Evolutionary conservation across 2,113 vertebrate genomes (phyloP).

Genomic region (Xyrauchen texanus): DNA sequence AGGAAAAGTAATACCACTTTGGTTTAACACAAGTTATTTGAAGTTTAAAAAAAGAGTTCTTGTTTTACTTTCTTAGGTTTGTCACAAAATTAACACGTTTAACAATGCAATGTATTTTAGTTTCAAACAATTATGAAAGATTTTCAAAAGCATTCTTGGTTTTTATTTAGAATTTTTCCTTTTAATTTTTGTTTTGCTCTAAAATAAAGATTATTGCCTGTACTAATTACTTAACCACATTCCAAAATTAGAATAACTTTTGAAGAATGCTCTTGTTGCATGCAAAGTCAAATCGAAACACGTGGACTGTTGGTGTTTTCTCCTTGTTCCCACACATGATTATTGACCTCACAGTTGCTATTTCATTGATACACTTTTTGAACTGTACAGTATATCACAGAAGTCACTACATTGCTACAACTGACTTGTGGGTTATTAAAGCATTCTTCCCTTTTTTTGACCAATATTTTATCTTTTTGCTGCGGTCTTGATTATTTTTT

Average conservation of each 20-base stretch:
- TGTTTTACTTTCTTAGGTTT: background rate
- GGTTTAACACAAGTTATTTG: conserved; percentile 44
- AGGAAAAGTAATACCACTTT: background rate
- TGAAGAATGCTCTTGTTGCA: conserved; percentile 27
- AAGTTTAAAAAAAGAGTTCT: background rate
- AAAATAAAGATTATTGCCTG: conserved; percentile 23
- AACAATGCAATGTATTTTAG: conserved; percentile 31
- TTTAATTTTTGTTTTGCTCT: conserved; percentile 41
- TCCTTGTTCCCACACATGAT: background rate
- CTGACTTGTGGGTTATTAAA: background rate
- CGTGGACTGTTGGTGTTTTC: conserved; percentile 1
- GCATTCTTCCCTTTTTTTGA: conserved; percentile 22
- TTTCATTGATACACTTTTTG: conserved; percentile 3
- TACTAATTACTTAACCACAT: conserved; percentile 44
- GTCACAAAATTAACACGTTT: conserved; percentile 53
- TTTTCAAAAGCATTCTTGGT: background rate
- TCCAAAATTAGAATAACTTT: conserved; percentile 50
- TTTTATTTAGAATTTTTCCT: conserved; percentile 36
- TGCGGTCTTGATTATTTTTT: background rate
- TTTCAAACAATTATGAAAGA: conserved; percentile 16
- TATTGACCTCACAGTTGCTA: background rate
- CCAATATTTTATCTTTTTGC: conserved; percentile 23
- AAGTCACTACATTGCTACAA: background rate
- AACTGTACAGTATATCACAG: no score
- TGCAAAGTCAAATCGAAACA: background rate